Percentiles rank a stretch among this genome's conserved stretches.
These are phyloP conservation scores for Lasiurus cinereus DNA, from an alignment of 2,113 vertebrate genomes.

Conservation along the genomic window DNA sequence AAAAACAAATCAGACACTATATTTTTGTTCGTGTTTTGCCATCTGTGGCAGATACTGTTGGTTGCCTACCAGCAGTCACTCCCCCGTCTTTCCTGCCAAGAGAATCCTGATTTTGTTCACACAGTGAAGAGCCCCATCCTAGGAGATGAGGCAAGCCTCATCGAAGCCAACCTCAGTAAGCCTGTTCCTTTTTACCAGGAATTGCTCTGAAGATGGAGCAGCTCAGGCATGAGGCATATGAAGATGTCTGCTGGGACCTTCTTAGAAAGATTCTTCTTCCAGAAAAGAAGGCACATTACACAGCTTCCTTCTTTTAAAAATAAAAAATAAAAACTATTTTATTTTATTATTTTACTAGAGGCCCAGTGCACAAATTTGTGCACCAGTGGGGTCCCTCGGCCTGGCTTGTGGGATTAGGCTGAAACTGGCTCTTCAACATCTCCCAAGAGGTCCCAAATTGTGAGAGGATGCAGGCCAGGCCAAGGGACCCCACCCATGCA, in stretches of 20 bases:
- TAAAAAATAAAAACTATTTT: too few species aligned
- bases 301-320: neutral
- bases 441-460: too few species aligned
- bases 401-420: too few species aligned
- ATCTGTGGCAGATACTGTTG: conserved; percentile 18
- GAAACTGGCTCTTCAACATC: too few species aligned
- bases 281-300: neutral
- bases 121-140: neutral
- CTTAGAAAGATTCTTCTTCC: conserved; percentile 20
- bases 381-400: too few species aligned
- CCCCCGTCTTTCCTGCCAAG: conserved; percentile 38
- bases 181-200: neutral
- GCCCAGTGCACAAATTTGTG: too few species aligned
- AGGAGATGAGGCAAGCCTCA: neutral
- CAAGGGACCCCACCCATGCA: too few species aligned
- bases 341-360: too few species aligned
- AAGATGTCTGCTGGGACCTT: neutral
- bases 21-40: conserved; percentile 34
- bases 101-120: conserved; percentile 48
- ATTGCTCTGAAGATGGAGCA: neutral
- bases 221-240: neutral
- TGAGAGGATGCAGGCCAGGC: too few species aligned
- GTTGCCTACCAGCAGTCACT: conserved; percentile 3
- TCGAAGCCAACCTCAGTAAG: neutral
- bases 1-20: neutral